phyloP scores from a whole-genome alignment of 1,140 invertebrate genomes.

The Pemphigus obesinymphae region DNA sequence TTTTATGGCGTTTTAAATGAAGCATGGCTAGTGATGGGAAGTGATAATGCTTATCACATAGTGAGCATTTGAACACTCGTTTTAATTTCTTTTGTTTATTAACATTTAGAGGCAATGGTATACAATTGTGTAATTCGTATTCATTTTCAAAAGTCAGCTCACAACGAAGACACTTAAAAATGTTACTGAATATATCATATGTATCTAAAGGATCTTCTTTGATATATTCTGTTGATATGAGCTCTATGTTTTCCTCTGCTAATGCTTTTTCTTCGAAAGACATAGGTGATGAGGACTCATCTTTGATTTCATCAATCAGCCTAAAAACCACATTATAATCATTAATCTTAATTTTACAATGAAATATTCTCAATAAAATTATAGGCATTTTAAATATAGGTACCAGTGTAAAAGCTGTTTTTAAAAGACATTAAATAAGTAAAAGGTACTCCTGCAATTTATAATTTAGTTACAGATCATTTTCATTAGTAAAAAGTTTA shows the following conservation, averaged over 20 bases:
- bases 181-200: neutral
- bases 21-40: conserved; percentile 22
- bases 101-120: neutral
- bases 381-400: no score
- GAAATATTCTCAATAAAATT: no score
- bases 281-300: neutral
- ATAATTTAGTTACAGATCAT: no score
- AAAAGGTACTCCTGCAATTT: no score
- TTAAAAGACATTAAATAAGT: no score
- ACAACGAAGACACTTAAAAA: conserved; percentile 31
- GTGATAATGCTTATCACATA: conserved; percentile 19
- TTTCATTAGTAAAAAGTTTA: no score
- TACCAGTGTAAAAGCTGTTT: no score
- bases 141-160: conserved; percentile 20
- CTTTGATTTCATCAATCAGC: neutral
- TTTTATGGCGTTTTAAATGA: conserved; percentile 27
- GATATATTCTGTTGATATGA: neutral
- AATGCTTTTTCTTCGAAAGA: conserved; percentile 16
- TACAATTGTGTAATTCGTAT: neutral
- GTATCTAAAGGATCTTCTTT: neutral
- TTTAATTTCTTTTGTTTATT: conserved; percentile 37
- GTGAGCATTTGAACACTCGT: conserved; percentile 2
- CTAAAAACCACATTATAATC: neutral
- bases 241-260: conserved; percentile 1
- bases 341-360: no score